These are phyloP conservation scores for Ganaspis sp. DNA, from an alignment of 1,140 invertebrate species.

Conservation along the genomic window DNA sequence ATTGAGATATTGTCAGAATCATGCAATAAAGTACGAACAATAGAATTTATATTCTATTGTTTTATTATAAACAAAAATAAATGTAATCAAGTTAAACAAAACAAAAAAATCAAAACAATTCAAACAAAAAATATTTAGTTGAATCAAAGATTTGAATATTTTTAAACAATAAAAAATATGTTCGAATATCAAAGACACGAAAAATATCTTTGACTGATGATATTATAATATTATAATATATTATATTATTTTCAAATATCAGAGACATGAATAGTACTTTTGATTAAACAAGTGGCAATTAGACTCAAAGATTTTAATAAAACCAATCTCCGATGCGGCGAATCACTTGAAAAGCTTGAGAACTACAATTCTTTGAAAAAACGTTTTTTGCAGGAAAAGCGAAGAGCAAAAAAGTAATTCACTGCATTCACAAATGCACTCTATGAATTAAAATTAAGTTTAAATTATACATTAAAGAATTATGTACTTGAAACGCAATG, in stretches of 20 bases:
- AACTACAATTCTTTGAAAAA: neutral
- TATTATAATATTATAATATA: no score
- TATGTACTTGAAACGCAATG: constrained; percentile 18
- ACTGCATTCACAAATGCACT: constrained; percentile 17
- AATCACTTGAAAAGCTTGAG: constrained; percentile 16
- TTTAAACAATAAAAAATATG: no score
- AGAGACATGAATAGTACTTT: no score
- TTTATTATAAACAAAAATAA: neutral
- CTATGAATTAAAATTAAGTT: constrained; percentile 19
- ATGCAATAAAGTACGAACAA: no score
- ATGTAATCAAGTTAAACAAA: neutral
- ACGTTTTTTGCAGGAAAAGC: neutral
- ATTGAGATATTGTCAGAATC: no score
- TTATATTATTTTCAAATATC: no score
- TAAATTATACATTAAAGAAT: constrained; percentile 20
- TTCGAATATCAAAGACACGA: no score
- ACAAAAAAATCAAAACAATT: neutral
- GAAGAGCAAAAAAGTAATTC: constrained; percentile 2
- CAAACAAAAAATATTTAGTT: neutral
- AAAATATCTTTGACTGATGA: no score
- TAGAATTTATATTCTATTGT: no score
- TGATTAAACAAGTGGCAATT: neutral
- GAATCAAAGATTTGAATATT: no score
- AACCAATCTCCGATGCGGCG: neutral
- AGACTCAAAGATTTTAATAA: neutral